These are phyloP conservation scores for Pomatorhinus ruficollis DNA, from an alignment of 2,113 vertebrate genomes.

Conservation along the genomic window DNA sequence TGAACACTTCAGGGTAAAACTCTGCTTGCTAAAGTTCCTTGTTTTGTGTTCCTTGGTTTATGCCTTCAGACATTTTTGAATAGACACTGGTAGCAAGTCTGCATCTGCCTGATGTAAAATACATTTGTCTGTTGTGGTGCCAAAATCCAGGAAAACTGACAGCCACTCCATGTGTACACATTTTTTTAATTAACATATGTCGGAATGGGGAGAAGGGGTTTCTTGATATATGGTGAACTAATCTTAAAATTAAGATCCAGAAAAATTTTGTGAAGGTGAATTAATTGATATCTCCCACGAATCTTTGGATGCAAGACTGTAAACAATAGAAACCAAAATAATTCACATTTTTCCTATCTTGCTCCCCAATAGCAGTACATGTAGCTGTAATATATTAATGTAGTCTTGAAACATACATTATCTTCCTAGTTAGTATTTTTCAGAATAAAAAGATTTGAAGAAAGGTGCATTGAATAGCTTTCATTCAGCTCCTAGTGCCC, in stretches of 20 bases:
- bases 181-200: neutral
- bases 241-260: neutral
- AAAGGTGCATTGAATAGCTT: neutral
- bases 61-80: neutral
- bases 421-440: neutral
- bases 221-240: neutral
- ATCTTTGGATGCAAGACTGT: neutral
- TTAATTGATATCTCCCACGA: neutral
- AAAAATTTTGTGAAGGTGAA: neutral
- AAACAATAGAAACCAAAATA: neutral
- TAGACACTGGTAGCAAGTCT: neutral
- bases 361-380: neutral
- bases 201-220: accelerated
- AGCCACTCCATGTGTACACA: neutral
- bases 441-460: neutral
- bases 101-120: neutral
- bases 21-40: neutral
- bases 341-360: neutral
- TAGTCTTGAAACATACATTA: neutral
- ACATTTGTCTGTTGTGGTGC: neutral
- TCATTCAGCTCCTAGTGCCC: neutral
- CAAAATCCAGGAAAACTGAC: neutral
- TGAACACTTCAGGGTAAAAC: neutral
- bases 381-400: neutral
- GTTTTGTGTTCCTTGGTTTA: neutral